Evolutionary conservation across 92 coral and sea anemone species (phyloP).

Genomic region (Actinostola sp.): DNA sequence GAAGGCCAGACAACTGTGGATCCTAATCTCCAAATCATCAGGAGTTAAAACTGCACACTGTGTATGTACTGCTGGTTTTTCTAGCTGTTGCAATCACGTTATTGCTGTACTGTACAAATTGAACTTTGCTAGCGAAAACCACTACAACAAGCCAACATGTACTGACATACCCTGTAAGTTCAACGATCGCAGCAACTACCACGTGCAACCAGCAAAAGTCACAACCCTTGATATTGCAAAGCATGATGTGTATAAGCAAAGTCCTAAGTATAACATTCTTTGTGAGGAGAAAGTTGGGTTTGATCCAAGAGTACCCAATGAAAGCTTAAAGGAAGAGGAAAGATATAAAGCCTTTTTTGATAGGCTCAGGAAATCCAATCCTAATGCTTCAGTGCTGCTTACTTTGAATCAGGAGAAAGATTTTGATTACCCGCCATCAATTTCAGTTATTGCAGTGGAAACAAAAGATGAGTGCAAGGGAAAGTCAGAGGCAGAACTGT

Average conservation of each 20-base stretch:
- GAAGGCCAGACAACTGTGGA: constrained; percentile 38
- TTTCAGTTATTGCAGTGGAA: neutral
- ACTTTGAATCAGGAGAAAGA: no score
- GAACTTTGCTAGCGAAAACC: constrained; percentile 44
- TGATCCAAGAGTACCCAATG: constrained; percentile 36
- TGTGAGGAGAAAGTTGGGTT: constrained; percentile 14
- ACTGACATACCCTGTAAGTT: constrained; percentile 41
- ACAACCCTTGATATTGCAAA: constrained; percentile 40
- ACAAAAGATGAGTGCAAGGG: constrained; percentile 8
- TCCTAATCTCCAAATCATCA: constrained; percentile 25
- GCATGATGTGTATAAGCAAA: constrained; percentile 29
- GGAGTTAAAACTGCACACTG: constrained; percentile 50
- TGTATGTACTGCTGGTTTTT: constrained; percentile 40
- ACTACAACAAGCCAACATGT: constrained; percentile 29
- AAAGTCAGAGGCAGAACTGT: constrained; percentile 22
- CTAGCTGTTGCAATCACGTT: constrained; percentile 50
- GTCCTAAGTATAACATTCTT: constrained; percentile 18
- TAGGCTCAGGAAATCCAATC: constrained; percentile 26
- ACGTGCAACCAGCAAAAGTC: constrained; percentile 24
- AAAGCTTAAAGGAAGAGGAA: constrained; percentile 18
- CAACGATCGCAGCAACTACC: constrained; percentile 22
- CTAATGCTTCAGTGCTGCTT: constrained; percentile 3
- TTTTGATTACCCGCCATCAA: no score
- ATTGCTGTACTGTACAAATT: constrained; percentile 57
- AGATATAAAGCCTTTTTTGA: constrained; percentile 11